phyloP scores from a whole-genome alignment of 2,888 invertebrate genomes.

The Zootermopsis nevadensis region DNA sequence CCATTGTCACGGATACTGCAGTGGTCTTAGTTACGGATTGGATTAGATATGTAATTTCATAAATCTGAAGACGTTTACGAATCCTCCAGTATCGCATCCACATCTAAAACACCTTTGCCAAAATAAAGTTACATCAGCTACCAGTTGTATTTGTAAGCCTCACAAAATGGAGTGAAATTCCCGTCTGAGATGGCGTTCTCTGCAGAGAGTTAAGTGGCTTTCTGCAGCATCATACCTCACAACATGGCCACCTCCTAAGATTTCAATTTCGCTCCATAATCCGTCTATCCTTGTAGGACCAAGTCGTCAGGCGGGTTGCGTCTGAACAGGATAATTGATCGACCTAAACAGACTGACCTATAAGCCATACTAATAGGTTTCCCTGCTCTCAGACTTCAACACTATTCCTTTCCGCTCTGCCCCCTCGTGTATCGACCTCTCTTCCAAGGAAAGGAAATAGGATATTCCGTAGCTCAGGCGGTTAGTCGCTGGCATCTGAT shows the following conservation, averaged over 20 bases:
- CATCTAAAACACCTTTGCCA: background rate
- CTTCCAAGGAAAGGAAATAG: background rate
- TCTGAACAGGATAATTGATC: background rate
- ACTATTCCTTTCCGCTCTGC: background rate
- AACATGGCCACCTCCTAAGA: background rate
- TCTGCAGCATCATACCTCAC: background rate
- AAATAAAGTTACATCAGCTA: background rate
- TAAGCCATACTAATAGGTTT: slow-evolving; percentile 17
- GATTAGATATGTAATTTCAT: background rate
- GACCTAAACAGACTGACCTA: background rate
- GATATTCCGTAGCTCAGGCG: too few species aligned
- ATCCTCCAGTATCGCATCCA: background rate
- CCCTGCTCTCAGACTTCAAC: background rate
- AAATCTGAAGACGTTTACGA: background rate
- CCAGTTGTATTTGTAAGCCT: background rate
- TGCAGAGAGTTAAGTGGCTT: slow-evolving; percentile 3
- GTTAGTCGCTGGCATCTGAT: too few species aligned
- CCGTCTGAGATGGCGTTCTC: background rate
- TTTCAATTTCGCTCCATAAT: slow-evolving; percentile 10
- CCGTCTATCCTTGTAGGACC: slow-evolving; percentile 3
- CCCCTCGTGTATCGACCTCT: background rate
- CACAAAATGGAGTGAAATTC: background rate
- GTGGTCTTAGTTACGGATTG: too few species aligned
- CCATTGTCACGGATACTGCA: too few species aligned
- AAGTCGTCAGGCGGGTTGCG: background rate